Percentiles rank a stretch among this genome's conserved stretches.
Evolutionary conservation across 2,113 vertebrate genomes (phyloP).

Genomic region (Felis chaus): DNA sequence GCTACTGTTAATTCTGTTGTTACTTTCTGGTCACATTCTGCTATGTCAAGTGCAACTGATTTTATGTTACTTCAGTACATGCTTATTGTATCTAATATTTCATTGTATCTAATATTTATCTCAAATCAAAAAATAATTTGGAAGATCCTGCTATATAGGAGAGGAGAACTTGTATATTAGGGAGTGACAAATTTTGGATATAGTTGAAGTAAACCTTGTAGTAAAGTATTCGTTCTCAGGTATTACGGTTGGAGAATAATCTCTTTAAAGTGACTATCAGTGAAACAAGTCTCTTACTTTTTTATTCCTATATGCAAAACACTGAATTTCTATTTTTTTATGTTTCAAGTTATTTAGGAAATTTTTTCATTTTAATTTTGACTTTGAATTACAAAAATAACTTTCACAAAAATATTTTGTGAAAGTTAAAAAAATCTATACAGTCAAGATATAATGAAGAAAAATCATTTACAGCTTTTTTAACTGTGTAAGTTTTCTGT

Average conservation of each 20-base stretch:
- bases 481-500: neutral
- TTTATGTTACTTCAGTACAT: neutral
- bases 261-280: neutral
- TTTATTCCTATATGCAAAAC: neutral
- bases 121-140: neutral
- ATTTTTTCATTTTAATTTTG: neutral
- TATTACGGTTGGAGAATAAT: conserved; percentile 14
- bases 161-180: neutral
- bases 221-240: neutral
- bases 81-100: neutral
- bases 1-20: neutral
- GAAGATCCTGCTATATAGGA: neutral
- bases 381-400: neutral
- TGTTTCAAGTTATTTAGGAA: neutral
- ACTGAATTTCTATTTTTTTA: neutral
- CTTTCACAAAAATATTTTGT: neutral
- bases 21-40: neutral
- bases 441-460: neutral
- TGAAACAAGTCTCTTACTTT: neutral
- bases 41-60: neutral
- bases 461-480: neutral
- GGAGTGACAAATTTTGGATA: neutral
- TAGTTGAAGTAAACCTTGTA: neutral
- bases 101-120: neutral
- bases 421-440: neutral